Evolutionary conservation across 2,888 invertebrate genomes (phyloP), one percentile per base, ranked within the genome.

Genomic region (Scaptomyza cyrtandrae): DNA sequence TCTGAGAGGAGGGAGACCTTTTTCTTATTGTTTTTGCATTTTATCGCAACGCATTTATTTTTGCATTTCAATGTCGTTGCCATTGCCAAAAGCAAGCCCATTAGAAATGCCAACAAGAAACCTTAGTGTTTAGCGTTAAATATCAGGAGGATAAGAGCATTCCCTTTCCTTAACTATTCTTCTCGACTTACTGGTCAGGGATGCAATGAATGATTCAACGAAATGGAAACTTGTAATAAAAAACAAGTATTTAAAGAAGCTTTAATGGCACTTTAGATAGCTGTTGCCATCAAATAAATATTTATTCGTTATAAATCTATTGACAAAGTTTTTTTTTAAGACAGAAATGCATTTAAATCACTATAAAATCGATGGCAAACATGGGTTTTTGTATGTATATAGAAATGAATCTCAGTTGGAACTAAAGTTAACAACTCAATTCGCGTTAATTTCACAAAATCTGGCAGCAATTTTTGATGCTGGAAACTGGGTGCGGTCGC

Each of bases 41-140:
- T 86, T 86, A 89, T 86, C 86, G 89, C 73, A 71, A 58, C 83
- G 86, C 86, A 86, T 86, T 89, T 86, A 89, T 80, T 75, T 89
- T 80, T 89, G 89, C 88, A 89, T 80, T 86, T 86, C 75, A 80
- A 83, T 86, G 74, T 70, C 78, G 87, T 61, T 68, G 44, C 41
- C 24, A 14, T 39, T 39, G 39, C 39, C 43, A 73, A 75, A 78
- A 65, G 59, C 60, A 53, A 56, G 67, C 70, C 58, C 74, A 73
- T 73, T 76, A 71, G 35, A 76, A 48, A 43, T 10, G 37, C 50
- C 1, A 27, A 35, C n/a, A 24, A 24, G n/a, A 14, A 27, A 1
- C 11, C 0, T 0, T 33, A 46, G 46, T 10, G 10, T 27, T 29
- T 33, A 46, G 46, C 14, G n/a, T 27, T 46, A 29, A 46, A 45